Evolutionary conservation across 2,797 vertebrate species (phyloP).

Genomic region (Adelosebastes latens): DNA sequence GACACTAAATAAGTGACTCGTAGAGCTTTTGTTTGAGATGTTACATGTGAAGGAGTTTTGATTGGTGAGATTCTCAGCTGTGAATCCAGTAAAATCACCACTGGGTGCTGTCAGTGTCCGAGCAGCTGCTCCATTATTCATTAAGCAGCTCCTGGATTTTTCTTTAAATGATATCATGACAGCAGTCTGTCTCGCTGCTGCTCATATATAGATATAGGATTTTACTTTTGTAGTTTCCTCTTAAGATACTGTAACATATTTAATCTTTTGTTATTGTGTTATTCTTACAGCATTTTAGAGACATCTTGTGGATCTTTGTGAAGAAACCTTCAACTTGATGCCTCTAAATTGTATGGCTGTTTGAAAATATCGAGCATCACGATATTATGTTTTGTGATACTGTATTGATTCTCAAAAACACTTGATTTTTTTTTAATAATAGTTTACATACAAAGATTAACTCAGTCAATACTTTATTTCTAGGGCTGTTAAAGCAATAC

Average conservation of each 20-base stretch:
- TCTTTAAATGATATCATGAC: conserved; percentile 1
- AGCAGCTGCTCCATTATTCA: conserved; percentile 35
- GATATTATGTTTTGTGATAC: not conserved
- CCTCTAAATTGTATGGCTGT: not conserved
- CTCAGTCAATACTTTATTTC: no score
- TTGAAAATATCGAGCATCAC: not conserved
- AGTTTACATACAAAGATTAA: no score
- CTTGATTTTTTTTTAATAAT: not conserved
- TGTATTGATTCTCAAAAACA: not conserved
- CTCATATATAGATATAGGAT: not conserved
- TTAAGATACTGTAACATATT: not conserved
- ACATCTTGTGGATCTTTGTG: not conserved
- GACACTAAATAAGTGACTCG: not conserved
- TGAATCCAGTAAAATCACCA: conserved; percentile 1
- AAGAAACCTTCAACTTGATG: not conserved
- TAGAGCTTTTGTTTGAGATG: not conserved
- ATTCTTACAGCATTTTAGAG: not conserved
- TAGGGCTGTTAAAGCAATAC: no score
- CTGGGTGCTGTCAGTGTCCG: conserved; percentile 3
- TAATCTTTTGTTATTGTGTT: not conserved
- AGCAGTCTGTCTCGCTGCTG: not conserved
- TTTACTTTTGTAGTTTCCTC: not conserved
- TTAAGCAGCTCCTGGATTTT: not conserved
- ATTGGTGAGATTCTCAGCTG: not conserved
- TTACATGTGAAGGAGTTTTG: not conserved